Percentiles rank a stretch among this genome's conserved stretches.
These are phyloP conservation scores for Casuarius casuarius DNA, from an alignment of 2,113 vertebrate species.

Conservation along the genomic window DNA sequence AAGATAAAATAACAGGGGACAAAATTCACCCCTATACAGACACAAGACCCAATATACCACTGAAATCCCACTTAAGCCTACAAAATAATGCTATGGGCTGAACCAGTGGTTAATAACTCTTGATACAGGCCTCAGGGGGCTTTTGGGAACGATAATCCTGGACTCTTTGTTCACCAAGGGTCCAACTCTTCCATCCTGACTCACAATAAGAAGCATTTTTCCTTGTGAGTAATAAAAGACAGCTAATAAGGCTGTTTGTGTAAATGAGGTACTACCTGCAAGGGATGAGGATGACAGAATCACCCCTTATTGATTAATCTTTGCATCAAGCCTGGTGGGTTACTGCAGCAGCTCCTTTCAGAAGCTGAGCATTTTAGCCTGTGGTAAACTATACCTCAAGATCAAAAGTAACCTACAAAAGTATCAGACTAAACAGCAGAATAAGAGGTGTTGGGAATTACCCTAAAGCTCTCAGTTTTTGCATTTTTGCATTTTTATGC, in stretches of 20 bases:
- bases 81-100: conserved; percentile 51
- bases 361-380: not conserved
- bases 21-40: conserved; percentile 34
- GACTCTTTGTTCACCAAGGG: conserved; percentile 49
- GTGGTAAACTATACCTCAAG: not conserved
- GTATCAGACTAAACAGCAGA: not conserved
- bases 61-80: conserved; percentile 60
- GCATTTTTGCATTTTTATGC: not conserved
- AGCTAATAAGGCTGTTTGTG: not conserved
- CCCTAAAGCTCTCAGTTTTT: not conserved
- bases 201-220: conserved; percentile 1
- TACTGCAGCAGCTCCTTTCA: not conserved
- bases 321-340: not conserved
- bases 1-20: conserved; percentile 27
- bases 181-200: conserved; percentile 32
- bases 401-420: not conserved
- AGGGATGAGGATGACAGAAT: not conserved
- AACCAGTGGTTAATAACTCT: conserved; percentile 62
- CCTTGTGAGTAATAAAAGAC: conserved; percentile 10
- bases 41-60: conserved; percentile 54
- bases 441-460: not conserved
- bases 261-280: not conserved
- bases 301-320: not conserved
- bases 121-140: conserved; percentile 37
- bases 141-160: conserved; percentile 57